Evolutionary conservation across 2,797 vertebrate species (phyloP).

Genomic region (Ataeniobius toweri): DNA sequence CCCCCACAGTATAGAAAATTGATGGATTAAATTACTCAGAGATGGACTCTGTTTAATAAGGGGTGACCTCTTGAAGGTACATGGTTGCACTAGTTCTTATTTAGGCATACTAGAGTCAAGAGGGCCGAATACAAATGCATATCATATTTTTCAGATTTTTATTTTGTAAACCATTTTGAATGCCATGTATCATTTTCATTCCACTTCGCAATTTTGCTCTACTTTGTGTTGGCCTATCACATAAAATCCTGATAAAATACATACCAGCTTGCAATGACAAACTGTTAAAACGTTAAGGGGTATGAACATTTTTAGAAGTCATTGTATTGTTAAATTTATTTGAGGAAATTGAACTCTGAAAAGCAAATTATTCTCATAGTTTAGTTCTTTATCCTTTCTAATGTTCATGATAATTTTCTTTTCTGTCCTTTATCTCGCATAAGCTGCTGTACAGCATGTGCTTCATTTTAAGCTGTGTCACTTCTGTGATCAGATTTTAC

Average conservation of each 20-base stretch:
- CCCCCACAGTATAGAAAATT: neutral
- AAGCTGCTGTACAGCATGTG: neutral
- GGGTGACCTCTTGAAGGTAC: neutral
- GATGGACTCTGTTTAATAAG: neutral
- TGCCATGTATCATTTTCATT: neutral
- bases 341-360: neutral
- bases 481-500: neutral
- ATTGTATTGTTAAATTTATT: neutral
- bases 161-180: neutral
- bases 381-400: neutral
- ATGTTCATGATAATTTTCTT: neutral
- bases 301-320: neutral
- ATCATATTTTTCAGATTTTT: neutral
- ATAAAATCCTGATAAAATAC: neutral
- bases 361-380: neutral
- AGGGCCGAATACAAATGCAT: neutral
- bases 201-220: neutral
- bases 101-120: neutral
- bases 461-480: neutral
- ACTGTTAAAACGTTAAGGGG: neutral
- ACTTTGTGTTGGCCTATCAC: neutral
- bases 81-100: neutral
- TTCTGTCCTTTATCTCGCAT: neutral
- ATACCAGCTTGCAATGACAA: neutral
- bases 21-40: neutral